Evolutionary conservation across 2,888 invertebrate genomes (phyloP), one percentile per base, ranked within the genome.

Genomic region (Morpho deidamia): DNA sequence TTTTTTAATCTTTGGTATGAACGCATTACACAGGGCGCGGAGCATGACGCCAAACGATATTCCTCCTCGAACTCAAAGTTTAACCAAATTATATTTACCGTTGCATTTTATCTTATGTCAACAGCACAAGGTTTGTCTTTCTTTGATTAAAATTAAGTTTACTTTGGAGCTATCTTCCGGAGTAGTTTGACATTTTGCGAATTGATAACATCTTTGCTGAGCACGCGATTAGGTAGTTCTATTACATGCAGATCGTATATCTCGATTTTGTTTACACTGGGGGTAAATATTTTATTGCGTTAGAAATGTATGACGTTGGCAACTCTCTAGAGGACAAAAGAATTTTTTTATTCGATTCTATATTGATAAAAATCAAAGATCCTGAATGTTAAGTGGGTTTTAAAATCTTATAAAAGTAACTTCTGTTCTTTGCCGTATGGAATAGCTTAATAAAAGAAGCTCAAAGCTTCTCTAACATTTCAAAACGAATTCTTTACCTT

Each of bases 131-230:
- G 34, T 14, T 7, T 38, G 56, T 54, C 53, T 54, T 57, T 4
- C 23, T 14, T 34, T 50, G 33, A 46, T 34, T 40, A 8, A 8
- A n/a, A 8, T 37, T 11, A 11, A 10, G 23, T 42, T 33, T 33
- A 46, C 42, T 45, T 60, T 49, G 51, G 44, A 39, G 45, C 12
- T 39, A 49, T 51, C 46, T 48, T 57, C 53, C 60, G 40, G 53
- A 56, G 58, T 58, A 59, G 58, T 63, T 64, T 63, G 63, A 64
- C 64, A 57, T 60, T 60, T 59, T 61, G 59, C 55, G 57, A 64
- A 64, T 60, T 59, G 59, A 64, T 63, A 61, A 61, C 63, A 63
- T 63, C 60, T 63, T 54, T 53, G 56, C 55, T 49, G 58, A 51
- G 55, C 60, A 62, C 56, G 63, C 55, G 62, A 61, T 60, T 58